Conservation (phyloP, 2,888 invertebrate species). For the Phengaris alcon region DNA sequence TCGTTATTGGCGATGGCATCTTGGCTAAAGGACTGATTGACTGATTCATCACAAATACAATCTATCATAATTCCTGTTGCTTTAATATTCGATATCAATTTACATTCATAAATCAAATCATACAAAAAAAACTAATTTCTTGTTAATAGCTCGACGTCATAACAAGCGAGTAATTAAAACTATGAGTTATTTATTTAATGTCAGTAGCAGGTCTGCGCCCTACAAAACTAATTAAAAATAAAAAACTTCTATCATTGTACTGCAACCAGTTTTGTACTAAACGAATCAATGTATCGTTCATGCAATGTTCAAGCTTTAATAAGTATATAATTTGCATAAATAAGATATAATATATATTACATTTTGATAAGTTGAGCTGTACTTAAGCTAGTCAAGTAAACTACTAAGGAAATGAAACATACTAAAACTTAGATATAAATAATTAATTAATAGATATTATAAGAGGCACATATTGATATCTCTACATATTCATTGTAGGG, state of each 20-base stretch:
- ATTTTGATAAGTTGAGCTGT: too few relatives aligned
- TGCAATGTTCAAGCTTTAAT: neutral
- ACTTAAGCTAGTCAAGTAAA: too few relatives aligned
- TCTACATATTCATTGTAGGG: neutral
- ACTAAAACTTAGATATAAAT: too few relatives aligned
- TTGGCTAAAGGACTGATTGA: too few relatives aligned
- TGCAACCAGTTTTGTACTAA: neutral
- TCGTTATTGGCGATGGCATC: too few relatives aligned
- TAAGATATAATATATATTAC: too few relatives aligned
- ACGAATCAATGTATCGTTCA: neutral
- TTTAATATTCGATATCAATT: neutral
- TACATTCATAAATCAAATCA: neutral
- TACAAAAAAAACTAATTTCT: neutral
- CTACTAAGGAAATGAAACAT: too few relatives aligned
- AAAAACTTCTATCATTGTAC: neutral
- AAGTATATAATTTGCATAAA: neutral
- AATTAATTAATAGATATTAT: too few relatives aligned
- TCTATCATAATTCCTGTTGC: neutral
- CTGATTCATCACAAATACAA: neutral
- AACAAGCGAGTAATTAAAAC: slow-evolving; percentile 15
- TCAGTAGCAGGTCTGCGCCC: neutral
- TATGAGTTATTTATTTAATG: slow-evolving; percentile 25
- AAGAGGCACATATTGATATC: too few relatives aligned
- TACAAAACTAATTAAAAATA: slow-evolving; percentile 17
- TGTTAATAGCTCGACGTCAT: neutral